These are phyloP conservation scores for Equus quagga DNA, from an alignment of 2,113 vertebrate species.

Conservation along the genomic window DNA sequence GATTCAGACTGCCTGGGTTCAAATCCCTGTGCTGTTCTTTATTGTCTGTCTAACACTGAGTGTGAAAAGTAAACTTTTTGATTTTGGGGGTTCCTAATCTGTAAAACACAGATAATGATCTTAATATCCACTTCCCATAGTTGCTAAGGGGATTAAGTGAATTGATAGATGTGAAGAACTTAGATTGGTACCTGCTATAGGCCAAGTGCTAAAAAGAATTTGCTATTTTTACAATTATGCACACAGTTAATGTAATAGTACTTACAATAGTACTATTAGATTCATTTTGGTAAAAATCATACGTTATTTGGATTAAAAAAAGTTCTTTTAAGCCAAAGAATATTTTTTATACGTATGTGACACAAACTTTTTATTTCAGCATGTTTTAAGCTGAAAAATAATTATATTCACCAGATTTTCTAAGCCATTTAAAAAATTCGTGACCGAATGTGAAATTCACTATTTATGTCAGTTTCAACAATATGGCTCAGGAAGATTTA, in stretches of 20 bases:
- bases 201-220: background rate
- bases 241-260: background rate
- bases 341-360: background rate
- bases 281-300: background rate
- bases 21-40: background rate
- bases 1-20: background rate
- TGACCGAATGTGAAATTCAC: background rate
- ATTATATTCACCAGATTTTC: slow-evolving; percentile 24
- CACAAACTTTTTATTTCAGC: background rate
- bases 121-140: background rate
- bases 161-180: background rate
- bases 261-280: background rate
- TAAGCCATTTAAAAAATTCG: slow-evolving; percentile 39
- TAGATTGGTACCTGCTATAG: background rate
- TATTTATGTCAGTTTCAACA: slow-evolving; percentile 48
- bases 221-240: background rate
- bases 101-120: background rate
- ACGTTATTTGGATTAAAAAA: background rate
- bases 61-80: background rate
- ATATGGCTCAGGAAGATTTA: slow-evolving; percentile 36
- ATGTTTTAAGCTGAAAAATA: slow-evolving; percentile 2
- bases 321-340: background rate
- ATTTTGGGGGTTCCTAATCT: background rate
- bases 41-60: background rate
- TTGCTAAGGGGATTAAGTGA: background rate